A percentile compares a stretch with the other conserved stretches of the same genome.
These are phyloP conservation scores for Oncorhynchus mykiss DNA, from an alignment of 2,113 vertebrate genomes.

Conservation along the genomic window DNA sequence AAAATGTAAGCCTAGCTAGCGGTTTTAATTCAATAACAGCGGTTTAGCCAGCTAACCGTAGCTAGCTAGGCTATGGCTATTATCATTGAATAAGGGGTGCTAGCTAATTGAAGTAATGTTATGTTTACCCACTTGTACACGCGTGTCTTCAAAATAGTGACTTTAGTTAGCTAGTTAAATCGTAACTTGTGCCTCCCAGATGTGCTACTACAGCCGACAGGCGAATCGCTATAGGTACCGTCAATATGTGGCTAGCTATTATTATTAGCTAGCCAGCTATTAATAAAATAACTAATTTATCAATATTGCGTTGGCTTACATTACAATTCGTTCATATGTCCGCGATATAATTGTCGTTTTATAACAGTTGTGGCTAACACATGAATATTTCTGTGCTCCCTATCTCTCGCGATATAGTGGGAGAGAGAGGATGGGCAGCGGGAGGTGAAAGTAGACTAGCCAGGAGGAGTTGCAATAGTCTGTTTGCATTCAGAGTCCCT, in stretches of 20 bases:
- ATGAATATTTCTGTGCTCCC: constrained; percentile 49
- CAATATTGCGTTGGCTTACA: constrained; percentile 29
- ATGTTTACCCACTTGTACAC: neutral
- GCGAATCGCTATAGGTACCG: too few relatives aligned
- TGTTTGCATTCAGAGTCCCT: too few relatives aligned
- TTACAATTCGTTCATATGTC: constrained; percentile 9
- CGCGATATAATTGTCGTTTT: constrained; percentile 30
- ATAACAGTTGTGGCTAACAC: constrained; percentile 33
- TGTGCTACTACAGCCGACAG: constrained; percentile 1
- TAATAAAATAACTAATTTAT: constrained; percentile 33
- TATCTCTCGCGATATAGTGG: constrained; percentile 53
- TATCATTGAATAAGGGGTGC: neutral
- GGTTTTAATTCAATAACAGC: neutral
- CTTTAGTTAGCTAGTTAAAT: constrained; percentile 7
- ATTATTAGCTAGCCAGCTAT: constrained; percentile 34
- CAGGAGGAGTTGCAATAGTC: too few relatives aligned
- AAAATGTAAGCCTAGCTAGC: neutral
- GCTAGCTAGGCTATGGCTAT: too few relatives aligned
- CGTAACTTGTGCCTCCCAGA: neutral
- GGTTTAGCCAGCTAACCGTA: neutral
- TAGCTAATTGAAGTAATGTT: neutral
- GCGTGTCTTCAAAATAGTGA: neutral
- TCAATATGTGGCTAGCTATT: constrained; percentile 7
- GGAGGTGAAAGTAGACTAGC: neutral
- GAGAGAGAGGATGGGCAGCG: neutral